Evolutionary conservation across 2,113 vertebrate species (phyloP).

Genomic region (Oreochromis tanganicae): DNA sequence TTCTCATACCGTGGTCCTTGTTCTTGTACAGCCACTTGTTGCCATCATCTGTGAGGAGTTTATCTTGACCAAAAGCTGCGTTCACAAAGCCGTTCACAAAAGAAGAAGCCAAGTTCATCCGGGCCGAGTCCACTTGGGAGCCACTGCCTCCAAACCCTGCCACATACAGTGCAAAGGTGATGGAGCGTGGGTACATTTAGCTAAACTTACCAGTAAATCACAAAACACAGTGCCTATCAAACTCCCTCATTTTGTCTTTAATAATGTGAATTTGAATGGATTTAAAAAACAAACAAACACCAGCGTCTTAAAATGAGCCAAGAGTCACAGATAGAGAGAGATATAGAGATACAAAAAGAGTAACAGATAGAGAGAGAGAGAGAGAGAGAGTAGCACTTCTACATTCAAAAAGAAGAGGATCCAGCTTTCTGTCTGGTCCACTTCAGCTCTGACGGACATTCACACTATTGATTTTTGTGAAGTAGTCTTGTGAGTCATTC

Average conservation of each 20-base stretch:
- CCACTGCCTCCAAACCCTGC: constrained; percentile 94
- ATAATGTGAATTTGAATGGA: neutral
- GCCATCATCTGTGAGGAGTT: constrained; percentile 94
- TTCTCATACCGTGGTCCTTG: constrained; percentile 89
- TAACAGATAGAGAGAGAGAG: neutral
- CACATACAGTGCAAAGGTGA: neutral
- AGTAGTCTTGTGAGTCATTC: neutral
- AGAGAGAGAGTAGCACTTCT: neutral
- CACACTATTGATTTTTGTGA: neutral
- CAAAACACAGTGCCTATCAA: neutral
- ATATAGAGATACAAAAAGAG: neutral
- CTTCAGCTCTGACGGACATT: neutral
- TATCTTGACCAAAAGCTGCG: constrained; percentile 95
- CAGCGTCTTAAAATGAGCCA: neutral
- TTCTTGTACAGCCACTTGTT: constrained; percentile 99
- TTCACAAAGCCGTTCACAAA: constrained; percentile 98
- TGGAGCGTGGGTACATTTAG: neutral
- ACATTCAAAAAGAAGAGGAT: neutral
- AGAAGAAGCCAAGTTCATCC: constrained; percentile 97
- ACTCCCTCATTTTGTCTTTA: neutral
- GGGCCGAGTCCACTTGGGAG: constrained; percentile 95
- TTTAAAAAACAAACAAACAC: neutral
- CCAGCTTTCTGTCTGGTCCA: neutral
- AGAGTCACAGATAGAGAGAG: neutral
- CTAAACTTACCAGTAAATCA: neutral